These are phyloP conservation scores for Microcebus lehilahytsara DNA, from an alignment of 2,113 vertebrate species.

Conservation along the genomic window DNA sequence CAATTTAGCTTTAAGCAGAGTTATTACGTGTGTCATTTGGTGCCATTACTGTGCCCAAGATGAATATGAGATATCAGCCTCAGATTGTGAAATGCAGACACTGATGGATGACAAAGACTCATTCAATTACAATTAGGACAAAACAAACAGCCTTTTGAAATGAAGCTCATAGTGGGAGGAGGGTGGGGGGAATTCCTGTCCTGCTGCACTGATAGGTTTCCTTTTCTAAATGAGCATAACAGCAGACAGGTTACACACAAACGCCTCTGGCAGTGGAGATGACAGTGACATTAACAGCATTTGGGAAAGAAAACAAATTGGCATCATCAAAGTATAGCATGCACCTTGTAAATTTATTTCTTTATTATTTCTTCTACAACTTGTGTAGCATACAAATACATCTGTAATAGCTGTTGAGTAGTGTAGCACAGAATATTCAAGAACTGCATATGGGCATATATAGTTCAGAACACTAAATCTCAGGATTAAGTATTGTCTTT, in stretches of 20 bases:
- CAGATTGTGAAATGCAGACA: slow-evolving; percentile 59
- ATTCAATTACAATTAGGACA: slow-evolving; percentile 74
- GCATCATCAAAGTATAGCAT: slow-evolving; percentile 52
- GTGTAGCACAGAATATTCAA: background rate
- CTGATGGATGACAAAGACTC: slow-evolving; percentile 72
- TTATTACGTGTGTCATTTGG: slow-evolving; percentile 68
- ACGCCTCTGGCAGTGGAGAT: slow-evolving; percentile 61
- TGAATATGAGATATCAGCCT: slow-evolving; percentile 69
- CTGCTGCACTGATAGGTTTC: slow-evolving; percentile 20
- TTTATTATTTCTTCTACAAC: slow-evolving; percentile 66
- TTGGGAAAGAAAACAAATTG: slow-evolving; percentile 75
- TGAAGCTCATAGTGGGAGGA: background rate
- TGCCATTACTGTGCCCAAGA: slow-evolving; percentile 54
- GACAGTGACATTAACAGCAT: slow-evolving; percentile 67
- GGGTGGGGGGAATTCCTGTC: background rate
- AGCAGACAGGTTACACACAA: slow-evolving; percentile 69
- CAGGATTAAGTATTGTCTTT: background rate
- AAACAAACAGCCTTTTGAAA: slow-evolving; percentile 74
- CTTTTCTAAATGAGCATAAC: slow-evolving; percentile 60
- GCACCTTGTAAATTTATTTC: slow-evolving; percentile 67
- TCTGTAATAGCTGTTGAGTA: background rate
- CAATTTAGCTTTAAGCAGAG: slow-evolving; percentile 53
- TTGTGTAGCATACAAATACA: slow-evolving; percentile 39
- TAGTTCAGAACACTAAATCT: background rate
- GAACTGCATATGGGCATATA: background rate